Percentiles rank a stretch among this genome's conserved stretches.
phyloP scores from a whole-genome alignment of 2,888 invertebrate genomes.

The Macaria liturata region DNA sequence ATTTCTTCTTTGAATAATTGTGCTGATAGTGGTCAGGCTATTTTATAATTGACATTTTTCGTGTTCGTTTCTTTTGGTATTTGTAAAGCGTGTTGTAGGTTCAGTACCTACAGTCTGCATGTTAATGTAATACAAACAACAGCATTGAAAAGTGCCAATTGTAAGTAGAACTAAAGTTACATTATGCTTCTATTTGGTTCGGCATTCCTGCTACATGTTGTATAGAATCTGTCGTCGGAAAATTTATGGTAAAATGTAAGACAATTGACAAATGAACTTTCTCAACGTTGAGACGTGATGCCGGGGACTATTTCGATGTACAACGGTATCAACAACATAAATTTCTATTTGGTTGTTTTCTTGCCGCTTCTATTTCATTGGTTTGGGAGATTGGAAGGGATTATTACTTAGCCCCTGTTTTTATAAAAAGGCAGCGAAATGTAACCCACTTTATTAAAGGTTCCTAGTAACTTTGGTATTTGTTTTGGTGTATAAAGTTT shows the following conservation, averaged over 20 bases:
- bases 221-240: slow-evolving; percentile 51
- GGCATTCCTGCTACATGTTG: slow-evolving; percentile 33
- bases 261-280: slow-evolving; percentile 69
- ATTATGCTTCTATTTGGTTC: slow-evolving; percentile 20
- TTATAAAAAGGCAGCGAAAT: slow-evolving; percentile 24
- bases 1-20: slow-evolving; percentile 40
- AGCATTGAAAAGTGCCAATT: too few relatives aligned
- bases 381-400: slow-evolving; percentile 28
- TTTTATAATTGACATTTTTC: slow-evolving; percentile 13
- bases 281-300: slow-evolving; percentile 59
- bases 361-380: slow-evolving; percentile 42
- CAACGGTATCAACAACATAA: slow-evolving; percentile 57
- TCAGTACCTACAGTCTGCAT: neutral
- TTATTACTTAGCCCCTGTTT: slow-evolving; percentile 29
- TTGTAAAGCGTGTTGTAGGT: neutral
- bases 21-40: slow-evolving; percentile 5
- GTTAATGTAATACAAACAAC: too few relatives aligned
- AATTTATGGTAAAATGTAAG: slow-evolving; percentile 59
- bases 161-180: too few relatives aligned
- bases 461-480: slow-evolving; percentile 3
- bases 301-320: slow-evolving; percentile 62
- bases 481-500: neutral
- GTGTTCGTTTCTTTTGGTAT: slow-evolving; percentile 6
- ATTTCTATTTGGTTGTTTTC: slow-evolving; percentile 52
- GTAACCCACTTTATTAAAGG: slow-evolving; percentile 15